Percentiles rank a stretch among this genome's conserved stretches.
Conservation (phyloP, 2,888 invertebrate genomes). For the Orthosia incerta region DNA sequence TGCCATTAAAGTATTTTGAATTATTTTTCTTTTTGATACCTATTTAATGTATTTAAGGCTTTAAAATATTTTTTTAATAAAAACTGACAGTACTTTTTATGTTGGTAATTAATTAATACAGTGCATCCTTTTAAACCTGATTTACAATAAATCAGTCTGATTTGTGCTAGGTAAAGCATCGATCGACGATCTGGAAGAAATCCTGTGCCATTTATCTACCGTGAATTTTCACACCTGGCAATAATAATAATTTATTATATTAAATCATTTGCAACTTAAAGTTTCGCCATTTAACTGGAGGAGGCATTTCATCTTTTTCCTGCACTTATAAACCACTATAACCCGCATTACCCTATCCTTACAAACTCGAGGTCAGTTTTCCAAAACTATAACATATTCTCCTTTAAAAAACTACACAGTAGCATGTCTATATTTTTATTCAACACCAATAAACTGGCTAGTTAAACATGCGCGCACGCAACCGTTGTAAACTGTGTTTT, state of each 20-base stretch:
- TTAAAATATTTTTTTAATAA: not conserved
- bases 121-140: not conserved
- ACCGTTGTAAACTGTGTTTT: conserved; percentile 60
- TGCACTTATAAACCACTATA: not conserved
- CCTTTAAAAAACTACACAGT: conserved; percentile 25
- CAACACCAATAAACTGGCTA: conserved; percentile 52
- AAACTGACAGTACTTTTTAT: not conserved
- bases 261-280: too few relatives aligned
- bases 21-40: not conserved
- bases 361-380: not conserved
- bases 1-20: not conserved
- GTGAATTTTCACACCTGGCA: too few relatives aligned
- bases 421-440: conserved; percentile 54
- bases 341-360: not conserved
- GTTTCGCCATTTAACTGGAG: too few relatives aligned
- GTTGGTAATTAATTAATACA: not conserved
- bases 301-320: too few relatives aligned
- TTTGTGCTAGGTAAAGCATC: too few relatives aligned
- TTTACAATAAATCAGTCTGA: too few relatives aligned
- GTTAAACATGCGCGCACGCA: conserved; percentile 53
- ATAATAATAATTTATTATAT: not conserved
- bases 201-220: too few relatives aligned
- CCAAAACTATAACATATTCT: conserved; percentile 7
- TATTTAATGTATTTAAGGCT: not conserved
- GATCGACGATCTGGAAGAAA: too few relatives aligned